These are phyloP conservation scores for Equus przewalskii DNA, from an alignment of 2,113 vertebrate genomes.

Conservation along the genomic window DNA sequence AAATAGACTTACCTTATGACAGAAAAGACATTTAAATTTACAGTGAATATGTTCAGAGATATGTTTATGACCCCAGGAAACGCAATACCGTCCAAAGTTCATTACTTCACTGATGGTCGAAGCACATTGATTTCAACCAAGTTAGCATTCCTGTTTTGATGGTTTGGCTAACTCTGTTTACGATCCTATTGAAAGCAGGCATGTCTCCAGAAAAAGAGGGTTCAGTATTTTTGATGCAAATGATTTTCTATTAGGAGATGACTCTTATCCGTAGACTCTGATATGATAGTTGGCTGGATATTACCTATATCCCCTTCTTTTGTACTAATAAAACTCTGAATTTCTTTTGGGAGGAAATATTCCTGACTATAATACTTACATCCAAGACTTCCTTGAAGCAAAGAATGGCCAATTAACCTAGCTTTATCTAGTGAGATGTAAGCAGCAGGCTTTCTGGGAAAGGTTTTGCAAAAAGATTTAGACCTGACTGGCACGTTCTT, in stretches of 20 bases:
- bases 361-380: neutral
- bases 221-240: neutral
- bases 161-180: neutral
- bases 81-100: neutral
- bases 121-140: neutral
- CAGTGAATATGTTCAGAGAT: neutral
- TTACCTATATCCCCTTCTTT: neutral
- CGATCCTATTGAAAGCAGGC: neutral
- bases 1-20: neutral
- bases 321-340: neutral
- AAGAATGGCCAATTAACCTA: neutral
- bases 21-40: neutral
- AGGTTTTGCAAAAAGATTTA: neutral
- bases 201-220: neutral
- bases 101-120: neutral
- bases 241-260: neutral
- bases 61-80: neutral
- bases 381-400: neutral
- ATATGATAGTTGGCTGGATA: neutral
- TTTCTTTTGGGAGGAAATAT: constrained; percentile 3
- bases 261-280: neutral
- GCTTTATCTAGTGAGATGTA: neutral
- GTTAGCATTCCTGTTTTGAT: neutral
- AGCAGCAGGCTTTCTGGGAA: neutral
- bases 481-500: neutral